These are phyloP conservation scores for Florisuga fusca DNA, from an alignment of 2,797 vertebrate genomes.

Conservation along the genomic window DNA sequence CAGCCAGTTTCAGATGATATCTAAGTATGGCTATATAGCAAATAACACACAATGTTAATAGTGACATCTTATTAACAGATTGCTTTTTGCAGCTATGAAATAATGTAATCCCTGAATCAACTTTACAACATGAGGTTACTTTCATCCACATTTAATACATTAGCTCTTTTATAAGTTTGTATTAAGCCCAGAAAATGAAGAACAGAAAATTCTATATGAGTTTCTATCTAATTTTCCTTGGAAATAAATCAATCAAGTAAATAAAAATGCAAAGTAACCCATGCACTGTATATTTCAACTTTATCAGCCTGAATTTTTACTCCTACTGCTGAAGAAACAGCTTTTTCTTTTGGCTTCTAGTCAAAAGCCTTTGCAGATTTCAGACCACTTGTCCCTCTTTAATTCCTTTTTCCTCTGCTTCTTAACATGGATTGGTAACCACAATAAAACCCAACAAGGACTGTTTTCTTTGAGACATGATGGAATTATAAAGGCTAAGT, in stretches of 20 bases:
- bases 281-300: not conserved
- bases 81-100: constrained; percentile 18
- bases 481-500: not conserved
- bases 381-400: not conserved
- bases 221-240: constrained; percentile 6
- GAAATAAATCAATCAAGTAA: constrained; percentile 16
- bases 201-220: constrained; percentile 13
- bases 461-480: not conserved
- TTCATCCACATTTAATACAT: constrained; percentile 60
- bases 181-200: constrained; percentile 23
- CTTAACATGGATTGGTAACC: not conserved
- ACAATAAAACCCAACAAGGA: not conserved
- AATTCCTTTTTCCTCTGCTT: not conserved
- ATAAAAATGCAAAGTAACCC: constrained; percentile 6
- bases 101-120: constrained; percentile 32
- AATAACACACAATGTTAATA: constrained; percentile 41
- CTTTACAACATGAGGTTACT: constrained; percentile 8
- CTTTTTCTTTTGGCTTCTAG: not conserved
- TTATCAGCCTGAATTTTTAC: not conserved
- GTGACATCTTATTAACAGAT: constrained; percentile 43
- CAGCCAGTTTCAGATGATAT: constrained; percentile 4
- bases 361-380: not conserved
- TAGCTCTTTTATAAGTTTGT: constrained; percentile 13
- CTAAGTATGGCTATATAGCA: constrained; percentile 23
- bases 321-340: not conserved